phyloP scores from a whole-genome alignment of 2,888 invertebrate genomes.

The Scaptomyza reducta region DNA sequence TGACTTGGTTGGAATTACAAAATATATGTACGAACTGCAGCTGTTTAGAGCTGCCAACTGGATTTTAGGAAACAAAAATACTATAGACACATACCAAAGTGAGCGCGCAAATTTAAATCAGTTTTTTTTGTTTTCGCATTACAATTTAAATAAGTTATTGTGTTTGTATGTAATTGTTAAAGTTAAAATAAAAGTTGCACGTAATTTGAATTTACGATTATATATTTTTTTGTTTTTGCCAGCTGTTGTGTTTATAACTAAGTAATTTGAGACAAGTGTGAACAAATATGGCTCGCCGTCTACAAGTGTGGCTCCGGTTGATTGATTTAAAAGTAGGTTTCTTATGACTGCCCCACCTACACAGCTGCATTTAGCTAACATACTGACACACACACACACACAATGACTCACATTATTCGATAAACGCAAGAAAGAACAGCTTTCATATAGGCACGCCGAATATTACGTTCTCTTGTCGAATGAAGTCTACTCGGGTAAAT shows the following conservation, averaged over 20 bases:
- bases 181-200: background rate
- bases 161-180: constrained; percentile 2
- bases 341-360: constrained; percentile 4
- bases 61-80: constrained; percentile 22
- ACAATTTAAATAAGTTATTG: background rate
- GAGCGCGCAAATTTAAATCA: constrained; percentile 28
- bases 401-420: constrained; percentile 25
- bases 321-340: constrained; percentile 18
- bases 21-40: constrained; percentile 1
- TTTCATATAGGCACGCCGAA: background rate
- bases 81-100: background rate
- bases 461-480: background rate
- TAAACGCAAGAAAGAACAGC: background rate
- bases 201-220: background rate
- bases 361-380: constrained; percentile 7
- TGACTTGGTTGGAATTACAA: background rate
- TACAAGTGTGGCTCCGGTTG: background rate
- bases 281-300: background rate
- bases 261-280: background rate
- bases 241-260: background rate
- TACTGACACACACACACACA: constrained; percentile 12
- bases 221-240: background rate
- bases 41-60: constrained; percentile 45
- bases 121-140: background rate
- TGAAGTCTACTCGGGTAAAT: background rate